Conservation (phyloP, 2,888 invertebrate genomes). For the Rotaria macrura region DNA sequence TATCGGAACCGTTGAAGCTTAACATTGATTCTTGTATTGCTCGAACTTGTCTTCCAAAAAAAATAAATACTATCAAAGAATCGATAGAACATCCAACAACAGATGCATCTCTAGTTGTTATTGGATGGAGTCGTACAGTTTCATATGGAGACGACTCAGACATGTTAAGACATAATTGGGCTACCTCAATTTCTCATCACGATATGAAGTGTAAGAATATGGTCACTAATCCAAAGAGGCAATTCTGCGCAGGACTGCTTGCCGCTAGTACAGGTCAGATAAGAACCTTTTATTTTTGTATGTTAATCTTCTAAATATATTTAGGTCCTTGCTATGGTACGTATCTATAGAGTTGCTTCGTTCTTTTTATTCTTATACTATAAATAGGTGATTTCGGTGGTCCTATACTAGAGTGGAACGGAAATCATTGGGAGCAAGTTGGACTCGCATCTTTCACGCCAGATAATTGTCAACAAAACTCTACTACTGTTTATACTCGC, state of each 20-base stretch:
- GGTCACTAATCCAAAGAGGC: neutral
- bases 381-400: neutral
- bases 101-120: neutral
- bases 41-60: neutral
- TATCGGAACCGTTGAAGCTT: neutral
- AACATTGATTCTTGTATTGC: neutral
- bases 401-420: neutral
- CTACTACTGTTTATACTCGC: neutral
- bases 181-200: neutral
- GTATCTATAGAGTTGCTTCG: neutral
- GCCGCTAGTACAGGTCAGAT: neutral
- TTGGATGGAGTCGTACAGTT: neutral
- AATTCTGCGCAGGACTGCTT: neutral
- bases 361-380: neutral
- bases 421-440: neutral
- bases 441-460: neutral
- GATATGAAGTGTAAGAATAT: neutral
- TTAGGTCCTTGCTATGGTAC: neutral
- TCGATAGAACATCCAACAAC: neutral
- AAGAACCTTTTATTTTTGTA: neutral
- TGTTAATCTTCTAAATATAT: neutral
- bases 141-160: neutral
- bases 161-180: neutral
- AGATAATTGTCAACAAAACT: neutral
- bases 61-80: neutral